phyloP scores from a whole-genome alignment of 2,888 invertebrate species.

The Thelaira solivaga region DNA sequence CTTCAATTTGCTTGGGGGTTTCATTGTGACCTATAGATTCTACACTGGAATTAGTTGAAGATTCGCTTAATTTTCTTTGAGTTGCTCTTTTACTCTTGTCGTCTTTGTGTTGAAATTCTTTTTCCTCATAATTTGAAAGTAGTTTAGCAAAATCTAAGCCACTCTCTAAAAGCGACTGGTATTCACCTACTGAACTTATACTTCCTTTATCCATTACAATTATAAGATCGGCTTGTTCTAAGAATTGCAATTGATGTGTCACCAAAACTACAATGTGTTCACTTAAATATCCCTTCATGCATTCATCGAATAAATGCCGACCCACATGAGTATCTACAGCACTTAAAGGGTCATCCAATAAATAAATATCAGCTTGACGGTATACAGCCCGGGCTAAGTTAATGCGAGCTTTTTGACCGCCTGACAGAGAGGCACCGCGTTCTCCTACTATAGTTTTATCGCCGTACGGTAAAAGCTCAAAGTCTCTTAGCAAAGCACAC shows the following conservation, averaged over 20 bases:
- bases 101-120: slow-evolving; percentile 65
- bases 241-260: slow-evolving; percentile 83
- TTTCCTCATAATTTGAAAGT: slow-evolving; percentile 79
- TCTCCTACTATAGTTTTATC: slow-evolving; percentile 81
- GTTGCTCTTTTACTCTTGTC: slow-evolving; percentile 52
- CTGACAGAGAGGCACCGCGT: slow-evolving; percentile 84
- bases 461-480: slow-evolving; percentile 80
- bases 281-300: slow-evolving; percentile 80
- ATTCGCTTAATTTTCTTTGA: slow-evolving; percentile 73
- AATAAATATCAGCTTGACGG: slow-evolving; percentile 84
- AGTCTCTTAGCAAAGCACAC: slow-evolving; percentile 82
- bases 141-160: slow-evolving; percentile 88
- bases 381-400: slow-evolving; percentile 86
- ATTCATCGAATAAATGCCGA: slow-evolving; percentile 84
- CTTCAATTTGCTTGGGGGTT: slow-evolving; percentile 77
- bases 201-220: slow-evolving; percentile 79
- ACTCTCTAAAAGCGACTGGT: slow-evolving; percentile 83
- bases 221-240: slow-evolving; percentile 79
- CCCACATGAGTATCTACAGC: slow-evolving; percentile 88
- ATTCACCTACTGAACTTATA: slow-evolving; percentile 81
- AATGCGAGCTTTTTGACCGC: slow-evolving; percentile 87
- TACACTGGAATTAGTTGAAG: slow-evolving; percentile 77
- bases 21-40: slow-evolving; percentile 78
- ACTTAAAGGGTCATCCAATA: slow-evolving; percentile 87
- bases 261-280: slow-evolving; percentile 84